These are phyloP conservation scores for Euura saliciscinereae DNA, from an alignment of 1,140 invertebrate genomes.

Conservation along the genomic window DNA sequence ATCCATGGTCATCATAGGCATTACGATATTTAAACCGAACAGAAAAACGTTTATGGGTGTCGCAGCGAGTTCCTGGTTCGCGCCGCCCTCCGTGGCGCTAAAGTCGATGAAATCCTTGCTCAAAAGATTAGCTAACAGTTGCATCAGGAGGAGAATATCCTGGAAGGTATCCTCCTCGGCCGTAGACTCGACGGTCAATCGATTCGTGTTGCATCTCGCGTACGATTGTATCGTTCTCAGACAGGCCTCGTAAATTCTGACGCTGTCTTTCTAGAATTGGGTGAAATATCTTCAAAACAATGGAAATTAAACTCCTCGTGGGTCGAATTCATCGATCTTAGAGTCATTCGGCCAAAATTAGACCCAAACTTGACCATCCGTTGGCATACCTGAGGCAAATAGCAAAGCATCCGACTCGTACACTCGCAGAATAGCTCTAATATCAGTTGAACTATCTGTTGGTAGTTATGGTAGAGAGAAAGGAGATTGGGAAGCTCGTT, in stretches of 20 bases:
- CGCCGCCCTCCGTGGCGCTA: conserved; percentile 32
- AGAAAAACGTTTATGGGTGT: conserved; percentile 71
- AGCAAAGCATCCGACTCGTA: conserved; percentile 72
- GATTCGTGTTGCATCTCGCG: conserved; percentile 67
- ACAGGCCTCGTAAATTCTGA: conserved; percentile 67
- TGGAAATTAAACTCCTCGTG: background rate
- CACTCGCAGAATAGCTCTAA: conserved; percentile 78
- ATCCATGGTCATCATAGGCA: conserved; percentile 79
- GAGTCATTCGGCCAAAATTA: no score
- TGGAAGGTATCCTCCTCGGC: conserved; percentile 76
- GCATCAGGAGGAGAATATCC: conserved; percentile 74
- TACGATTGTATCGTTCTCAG: conserved; percentile 74
- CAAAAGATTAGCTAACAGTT: conserved; percentile 73
- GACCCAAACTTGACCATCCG: conserved; percentile 3
- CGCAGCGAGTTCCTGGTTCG: conserved; percentile 49
- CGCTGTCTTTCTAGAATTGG: conserved; percentile 59
- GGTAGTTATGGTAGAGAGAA: conserved; percentile 81
- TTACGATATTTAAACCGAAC: conserved; percentile 73
- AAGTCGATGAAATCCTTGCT: conserved; percentile 76
- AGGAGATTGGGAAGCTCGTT: conserved; percentile 71
- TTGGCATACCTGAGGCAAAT: conserved; percentile 61
- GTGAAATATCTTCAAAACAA: conserved; percentile 24
- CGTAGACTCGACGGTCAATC: conserved; percentile 61
- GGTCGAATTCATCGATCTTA: no score
- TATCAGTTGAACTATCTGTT: conserved; percentile 78